phyloP scores from a whole-genome alignment of 2,797 vertebrate genomes.

The Tokudaia muenninki region DNA sequence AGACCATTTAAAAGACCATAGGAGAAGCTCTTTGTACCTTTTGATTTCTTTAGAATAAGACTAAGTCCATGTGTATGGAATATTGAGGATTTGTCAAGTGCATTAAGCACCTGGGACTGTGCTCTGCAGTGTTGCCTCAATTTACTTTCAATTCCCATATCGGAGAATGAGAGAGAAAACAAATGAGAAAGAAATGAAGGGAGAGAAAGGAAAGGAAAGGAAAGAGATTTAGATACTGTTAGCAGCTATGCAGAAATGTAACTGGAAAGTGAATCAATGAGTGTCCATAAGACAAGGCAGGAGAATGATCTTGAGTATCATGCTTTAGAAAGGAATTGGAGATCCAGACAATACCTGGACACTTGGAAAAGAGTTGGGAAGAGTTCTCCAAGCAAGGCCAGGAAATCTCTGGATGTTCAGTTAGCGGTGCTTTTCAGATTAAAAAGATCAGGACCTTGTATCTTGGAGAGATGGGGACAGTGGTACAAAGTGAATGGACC shows the following conservation, averaged over 20 bases:
- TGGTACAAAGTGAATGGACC: not conserved
- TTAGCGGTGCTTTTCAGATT: not conserved
- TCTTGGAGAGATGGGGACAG: not conserved
- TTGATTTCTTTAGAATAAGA: slow-evolving; percentile 17
- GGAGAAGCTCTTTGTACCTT: not conserved
- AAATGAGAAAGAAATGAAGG: not conserved
- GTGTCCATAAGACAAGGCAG: not conserved
- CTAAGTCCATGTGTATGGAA: not conserved
- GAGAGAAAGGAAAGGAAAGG: not conserved
- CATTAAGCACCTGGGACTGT: not conserved
- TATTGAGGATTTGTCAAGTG: not conserved
- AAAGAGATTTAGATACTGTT: not conserved
- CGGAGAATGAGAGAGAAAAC: not conserved
- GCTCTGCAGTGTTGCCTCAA: not conserved
- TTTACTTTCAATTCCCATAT: slow-evolving; percentile 37
- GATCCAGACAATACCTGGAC: not conserved
- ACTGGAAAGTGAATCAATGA: not conserved
- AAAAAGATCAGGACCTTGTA: not conserved
- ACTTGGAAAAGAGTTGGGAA: not conserved
- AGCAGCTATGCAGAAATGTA: not conserved
- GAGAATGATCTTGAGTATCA: not conserved
- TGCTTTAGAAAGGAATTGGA: not conserved
- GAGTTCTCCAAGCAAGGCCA: not conserved
- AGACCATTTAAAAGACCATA: not conserved
- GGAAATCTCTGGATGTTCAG: not conserved